phyloP scores from a whole-genome alignment of 2,888 invertebrate species.

The Hedychridium roseum region DNA sequence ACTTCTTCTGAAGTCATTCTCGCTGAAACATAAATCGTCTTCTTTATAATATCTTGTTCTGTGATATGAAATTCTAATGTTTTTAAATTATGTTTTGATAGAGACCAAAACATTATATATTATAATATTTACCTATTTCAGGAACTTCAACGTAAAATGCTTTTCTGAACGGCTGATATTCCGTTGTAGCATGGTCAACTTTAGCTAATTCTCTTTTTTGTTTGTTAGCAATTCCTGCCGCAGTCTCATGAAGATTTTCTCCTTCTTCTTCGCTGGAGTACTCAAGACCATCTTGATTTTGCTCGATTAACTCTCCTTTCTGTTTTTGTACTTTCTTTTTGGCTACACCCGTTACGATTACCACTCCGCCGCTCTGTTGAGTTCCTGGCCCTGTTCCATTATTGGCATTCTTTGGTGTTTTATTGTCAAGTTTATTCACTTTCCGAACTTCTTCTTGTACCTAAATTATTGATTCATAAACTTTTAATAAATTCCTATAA shows the following conservation, averaged over 20 bases:
- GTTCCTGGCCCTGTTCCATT: slow-evolving; percentile 60
- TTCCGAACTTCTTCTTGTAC: slow-evolving; percentile 84
- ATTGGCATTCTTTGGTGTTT: slow-evolving; percentile 65
- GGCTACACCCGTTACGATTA: slow-evolving; percentile 85
- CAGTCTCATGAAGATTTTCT: slow-evolving; percentile 91
- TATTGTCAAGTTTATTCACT: slow-evolving; percentile 77
- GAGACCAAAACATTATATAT: not conserved
- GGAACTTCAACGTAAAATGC: slow-evolving; percentile 98
- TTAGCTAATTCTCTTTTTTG: slow-evolving; percentile 92
- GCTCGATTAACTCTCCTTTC: slow-evolving; percentile 98
- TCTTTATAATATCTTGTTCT: too few relatives aligned
- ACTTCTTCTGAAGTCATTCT: slow-evolving; percentile 90
- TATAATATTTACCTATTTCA: slow-evolving; percentile 72
- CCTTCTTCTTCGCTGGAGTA: slow-evolving; percentile 98
- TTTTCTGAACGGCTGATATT: slow-evolving; percentile 90
- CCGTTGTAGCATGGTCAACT: slow-evolving; percentile 87
- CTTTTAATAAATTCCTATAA: slow-evolving; percentile 1
- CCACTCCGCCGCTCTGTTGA: slow-evolving; percentile 67
- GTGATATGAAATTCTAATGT: not conserved
- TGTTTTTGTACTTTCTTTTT: slow-evolving; percentile 80
- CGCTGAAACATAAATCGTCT: slow-evolving; percentile 53
- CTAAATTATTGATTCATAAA: slow-evolving; percentile 34
- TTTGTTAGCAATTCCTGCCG: slow-evolving; percentile 87
- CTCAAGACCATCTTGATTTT: slow-evolving; percentile 96
- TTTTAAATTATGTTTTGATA: slow-evolving; percentile 1